Percentiles rank a stretch among this genome's conserved stretches.
Evolutionary conservation across 2,797 vertebrate genomes (phyloP).

Genomic region (Clarias fuscus): DNA sequence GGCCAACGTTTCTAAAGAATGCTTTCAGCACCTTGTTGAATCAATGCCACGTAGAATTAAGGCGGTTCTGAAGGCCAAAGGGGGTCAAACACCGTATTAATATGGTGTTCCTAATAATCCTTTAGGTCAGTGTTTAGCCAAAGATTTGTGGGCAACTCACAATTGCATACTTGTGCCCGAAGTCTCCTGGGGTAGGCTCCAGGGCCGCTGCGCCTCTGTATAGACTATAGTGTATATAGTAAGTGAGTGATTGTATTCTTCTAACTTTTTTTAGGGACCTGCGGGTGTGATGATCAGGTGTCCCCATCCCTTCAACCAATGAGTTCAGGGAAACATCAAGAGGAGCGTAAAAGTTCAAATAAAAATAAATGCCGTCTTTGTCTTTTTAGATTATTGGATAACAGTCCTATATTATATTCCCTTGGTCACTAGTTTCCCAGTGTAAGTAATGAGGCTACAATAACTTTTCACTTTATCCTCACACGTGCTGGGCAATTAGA

Average conservation of each 20-base stretch:
- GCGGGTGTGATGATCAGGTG: neutral
- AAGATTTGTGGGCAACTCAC: neutral
- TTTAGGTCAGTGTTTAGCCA: neutral
- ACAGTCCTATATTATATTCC: neutral
- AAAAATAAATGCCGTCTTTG: too few relatives aligned
- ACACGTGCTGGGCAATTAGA: neutral
- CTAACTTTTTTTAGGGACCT: too few relatives aligned
- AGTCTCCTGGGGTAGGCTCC: too few relatives aligned
- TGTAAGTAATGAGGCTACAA: neutral
- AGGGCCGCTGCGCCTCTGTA: too few relatives aligned
- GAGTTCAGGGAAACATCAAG: neutral
- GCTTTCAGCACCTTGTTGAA: too few relatives aligned
- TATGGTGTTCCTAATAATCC: too few relatives aligned
- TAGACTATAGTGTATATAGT: too few relatives aligned
- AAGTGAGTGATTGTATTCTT: too few relatives aligned
- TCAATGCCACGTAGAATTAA: too few relatives aligned
- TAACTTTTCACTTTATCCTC: neutral
- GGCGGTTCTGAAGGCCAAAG: too few relatives aligned
- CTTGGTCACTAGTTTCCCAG: neutral
- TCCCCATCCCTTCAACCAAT: neutral
- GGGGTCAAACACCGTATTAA: too few relatives aligned
- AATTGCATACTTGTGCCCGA: neutral
- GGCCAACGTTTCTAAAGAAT: too few relatives aligned
- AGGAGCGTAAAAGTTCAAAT: neutral
- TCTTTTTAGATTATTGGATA: neutral